A percentile compares a stretch with the other conserved stretches of the same genome.
Conservation (phyloP, 92 coral and sea anemone species). For the Hydrozoanthus gracilis region DNA sequence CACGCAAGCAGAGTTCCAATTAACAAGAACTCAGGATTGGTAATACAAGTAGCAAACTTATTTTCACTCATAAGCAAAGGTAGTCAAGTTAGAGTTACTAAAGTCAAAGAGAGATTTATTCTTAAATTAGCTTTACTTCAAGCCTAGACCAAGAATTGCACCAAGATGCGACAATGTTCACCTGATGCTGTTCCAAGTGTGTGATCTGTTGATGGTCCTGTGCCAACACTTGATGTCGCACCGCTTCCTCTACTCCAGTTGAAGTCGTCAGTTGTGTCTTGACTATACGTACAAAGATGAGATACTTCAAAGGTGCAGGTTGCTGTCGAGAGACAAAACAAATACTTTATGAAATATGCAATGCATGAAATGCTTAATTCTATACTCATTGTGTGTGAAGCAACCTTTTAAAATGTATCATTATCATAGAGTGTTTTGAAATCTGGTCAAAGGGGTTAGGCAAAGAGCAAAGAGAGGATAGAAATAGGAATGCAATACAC, state of each 20-base stretch:
- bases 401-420: no score
- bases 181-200: conserved; percentile 87
- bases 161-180: neutral
- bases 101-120: no score
- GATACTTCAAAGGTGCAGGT: conserved; percentile 90
- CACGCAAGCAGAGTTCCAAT: no score
- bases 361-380: neutral
- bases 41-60: no score
- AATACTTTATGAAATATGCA: neutral
- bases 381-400: no score
- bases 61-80: no score
- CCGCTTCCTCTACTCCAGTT: conserved; percentile 94
- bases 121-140: neutral
- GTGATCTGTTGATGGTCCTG: conserved; percentile 92
- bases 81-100: no score
- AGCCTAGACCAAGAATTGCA: neutral
- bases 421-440: no score
- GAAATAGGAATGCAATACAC: no score
- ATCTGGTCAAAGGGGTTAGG: no score
- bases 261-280: conserved; percentile 81
- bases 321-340: conserved; percentile 54
- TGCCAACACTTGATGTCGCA: conserved; percentile 72
- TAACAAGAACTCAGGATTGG: no score
- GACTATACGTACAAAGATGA: conserved; percentile 83
- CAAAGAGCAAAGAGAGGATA: no score